Conservation (phyloP, 2,888 invertebrate genomes). For the Synergus laeviventris region DNA sequence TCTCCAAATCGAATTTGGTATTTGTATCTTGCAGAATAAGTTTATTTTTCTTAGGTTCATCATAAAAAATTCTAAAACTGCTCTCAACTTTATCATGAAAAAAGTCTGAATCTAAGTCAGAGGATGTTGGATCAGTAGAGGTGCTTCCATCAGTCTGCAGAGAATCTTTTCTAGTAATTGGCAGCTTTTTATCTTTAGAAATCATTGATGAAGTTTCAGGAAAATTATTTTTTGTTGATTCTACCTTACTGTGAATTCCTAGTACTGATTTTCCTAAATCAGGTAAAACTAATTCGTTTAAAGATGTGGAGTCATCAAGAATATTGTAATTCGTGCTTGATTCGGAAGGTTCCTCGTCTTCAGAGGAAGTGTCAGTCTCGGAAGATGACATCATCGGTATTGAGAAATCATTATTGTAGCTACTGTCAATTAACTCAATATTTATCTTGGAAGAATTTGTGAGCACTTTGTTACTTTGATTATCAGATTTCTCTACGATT, state of each 20-base stretch:
- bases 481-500: slow-evolving; percentile 38
- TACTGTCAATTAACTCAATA: neutral
- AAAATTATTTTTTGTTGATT: slow-evolving; percentile 45
- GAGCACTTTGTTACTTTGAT: neutral
- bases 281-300: slow-evolving; percentile 53
- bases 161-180: slow-evolving; percentile 31
- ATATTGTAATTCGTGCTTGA: slow-evolving; percentile 71
- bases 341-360: slow-evolving; percentile 66
- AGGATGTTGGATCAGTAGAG: slow-evolving; percentile 43
- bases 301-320: slow-evolving; percentile 62
- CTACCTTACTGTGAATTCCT: neutral
- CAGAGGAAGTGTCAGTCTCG: slow-evolving; percentile 68
- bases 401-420: slow-evolving; percentile 48
- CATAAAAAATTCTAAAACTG: neutral
- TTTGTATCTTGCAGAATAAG: neutral
- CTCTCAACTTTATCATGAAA: slow-evolving; percentile 24
- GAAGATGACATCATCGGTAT: slow-evolving; percentile 70
- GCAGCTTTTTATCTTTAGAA: neutral
- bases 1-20: neutral
- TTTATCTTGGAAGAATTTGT: neutral
- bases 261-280: slow-evolving; percentile 39
- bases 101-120: slow-evolving; percentile 38
- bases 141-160: slow-evolving; percentile 32
- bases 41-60: neutral
- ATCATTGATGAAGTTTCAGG: slow-evolving; percentile 31